A percentile compares a stretch with the other conserved stretches of the same genome.
These are phyloP conservation scores for Brenthis daphne DNA, from an alignment of 2,888 invertebrate genomes.

Conservation along the genomic window DNA sequence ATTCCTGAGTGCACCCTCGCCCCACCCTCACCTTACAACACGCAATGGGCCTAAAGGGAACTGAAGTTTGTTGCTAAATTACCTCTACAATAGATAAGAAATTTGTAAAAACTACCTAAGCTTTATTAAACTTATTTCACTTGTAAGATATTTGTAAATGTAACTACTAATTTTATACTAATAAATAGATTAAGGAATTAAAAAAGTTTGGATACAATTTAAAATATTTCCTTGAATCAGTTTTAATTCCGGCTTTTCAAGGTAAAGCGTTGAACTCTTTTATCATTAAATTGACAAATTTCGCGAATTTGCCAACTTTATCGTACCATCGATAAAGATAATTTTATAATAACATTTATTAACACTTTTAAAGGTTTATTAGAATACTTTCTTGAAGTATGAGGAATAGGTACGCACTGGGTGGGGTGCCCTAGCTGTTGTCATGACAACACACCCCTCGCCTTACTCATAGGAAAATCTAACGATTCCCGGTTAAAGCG, in stretches of 20 bases:
- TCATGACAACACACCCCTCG: slow-evolving; percentile 68
- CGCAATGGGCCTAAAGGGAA: slow-evolving; percentile 48
- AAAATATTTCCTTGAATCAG: slow-evolving; percentile 29
- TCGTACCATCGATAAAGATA: slow-evolving; percentile 25
- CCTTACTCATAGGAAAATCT: slow-evolving; percentile 46
- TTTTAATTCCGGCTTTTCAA: slow-evolving; percentile 39
- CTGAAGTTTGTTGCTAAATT: slow-evolving; percentile 32
- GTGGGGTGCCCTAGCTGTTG: slow-evolving; percentile 72
- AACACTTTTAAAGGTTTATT: neutral
- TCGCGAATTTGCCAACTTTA: slow-evolving; percentile 23
- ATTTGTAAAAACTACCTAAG: neutral
- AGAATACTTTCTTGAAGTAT: neutral
- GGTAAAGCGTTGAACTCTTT: slow-evolving; percentile 38
- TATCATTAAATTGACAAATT: slow-evolving; percentile 30
- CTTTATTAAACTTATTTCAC: too few relatives aligned
- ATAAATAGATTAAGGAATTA: neutral
- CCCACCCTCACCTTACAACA: slow-evolving; percentile 41
- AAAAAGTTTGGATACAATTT: slow-evolving; percentile 1
- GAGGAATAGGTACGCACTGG: slow-evolving; percentile 51
- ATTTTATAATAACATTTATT: neutral
- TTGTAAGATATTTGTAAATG: too few relatives aligned
- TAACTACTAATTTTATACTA: too few relatives aligned
- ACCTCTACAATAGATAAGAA: slow-evolving; percentile 6
- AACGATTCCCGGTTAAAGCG: slow-evolving; percentile 30
- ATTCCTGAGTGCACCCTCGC: slow-evolving; percentile 51